Evolutionary conservation across 2,113 vertebrate species (phyloP).

Genomic region (Dromas ardeola): DNA sequence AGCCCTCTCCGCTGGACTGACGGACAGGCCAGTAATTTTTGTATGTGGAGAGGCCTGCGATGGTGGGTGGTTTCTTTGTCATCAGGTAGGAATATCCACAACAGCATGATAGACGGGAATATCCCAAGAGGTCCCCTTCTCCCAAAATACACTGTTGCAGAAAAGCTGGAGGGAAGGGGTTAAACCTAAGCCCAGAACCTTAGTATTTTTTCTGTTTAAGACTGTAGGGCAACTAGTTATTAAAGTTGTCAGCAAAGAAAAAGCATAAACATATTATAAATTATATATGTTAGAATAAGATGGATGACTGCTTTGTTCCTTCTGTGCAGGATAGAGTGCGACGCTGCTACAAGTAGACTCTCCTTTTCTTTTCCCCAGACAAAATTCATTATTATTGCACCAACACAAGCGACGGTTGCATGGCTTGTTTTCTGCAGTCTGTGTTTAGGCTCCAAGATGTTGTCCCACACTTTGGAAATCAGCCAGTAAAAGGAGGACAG

Average conservation of each 20-base stretch:
- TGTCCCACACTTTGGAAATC: constrained; percentile 54
- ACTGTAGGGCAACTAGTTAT: neutral
- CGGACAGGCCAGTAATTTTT: constrained; percentile 69
- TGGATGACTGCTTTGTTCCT: neutral
- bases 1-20: constrained; percentile 75
- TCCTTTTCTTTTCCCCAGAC: constrained; percentile 40
- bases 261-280: neutral
- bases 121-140: neutral
- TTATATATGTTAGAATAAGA: neutral
- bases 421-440: constrained; percentile 60
- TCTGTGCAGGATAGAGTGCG: neutral
- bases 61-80: constrained; percentile 73
- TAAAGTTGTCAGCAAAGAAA: constrained; percentile 19
- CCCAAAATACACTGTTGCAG: neutral
- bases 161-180: constrained; percentile 47
- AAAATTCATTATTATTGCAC: constrained; percentile 56
- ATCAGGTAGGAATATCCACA: constrained; percentile 62
- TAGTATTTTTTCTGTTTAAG: constrained; percentile 39
- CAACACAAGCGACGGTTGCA: constrained; percentile 24
- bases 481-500: constrained; percentile 10
- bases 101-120: constrained; percentile 36
- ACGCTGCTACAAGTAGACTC: neutral
- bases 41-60: neutral
- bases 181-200: constrained; percentile 37
- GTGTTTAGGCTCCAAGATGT: constrained; percentile 62